Percentiles rank a stretch among this genome's conserved stretches.
Conservation (phyloP, 2,888 invertebrate genomes). For the Melinaea marsaeus region DNA sequence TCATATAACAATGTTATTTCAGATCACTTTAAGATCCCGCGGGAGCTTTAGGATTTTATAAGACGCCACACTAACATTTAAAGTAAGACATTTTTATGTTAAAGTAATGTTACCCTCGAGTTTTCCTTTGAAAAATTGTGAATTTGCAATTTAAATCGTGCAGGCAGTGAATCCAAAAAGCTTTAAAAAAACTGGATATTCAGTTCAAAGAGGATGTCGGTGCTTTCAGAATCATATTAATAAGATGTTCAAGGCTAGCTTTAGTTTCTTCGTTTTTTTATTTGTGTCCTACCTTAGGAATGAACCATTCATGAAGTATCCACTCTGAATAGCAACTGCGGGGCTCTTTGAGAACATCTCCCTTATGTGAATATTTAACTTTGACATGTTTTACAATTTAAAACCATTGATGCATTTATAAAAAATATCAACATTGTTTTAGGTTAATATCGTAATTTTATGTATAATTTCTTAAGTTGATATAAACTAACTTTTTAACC, state of each 20-base stretch:
- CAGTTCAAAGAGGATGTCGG: not conserved
- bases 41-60: not conserved
- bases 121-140: not conserved
- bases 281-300: not conserved
- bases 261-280: not conserved
- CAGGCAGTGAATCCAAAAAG: not conserved
- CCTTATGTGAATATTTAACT: no score
- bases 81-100: conserved; percentile 3
- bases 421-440: no score
- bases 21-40: not conserved
- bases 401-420: no score
- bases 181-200: not conserved
- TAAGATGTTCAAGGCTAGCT: not conserved
- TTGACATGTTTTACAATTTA: no score
- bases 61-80: not conserved
- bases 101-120: not conserved
- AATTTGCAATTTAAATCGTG: conserved; percentile 5
- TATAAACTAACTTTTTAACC: no score
- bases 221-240: conserved; percentile 3
- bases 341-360: no score
- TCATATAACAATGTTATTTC: not conserved
- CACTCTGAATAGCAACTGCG: no score
- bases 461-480: no score
- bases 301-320: no score
- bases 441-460: no score